Percentiles rank a stretch among this genome's conserved stretches.
Evolutionary conservation across 2,888 invertebrate genomes (phyloP).

Genomic region (Capitulum mitella): DNA sequence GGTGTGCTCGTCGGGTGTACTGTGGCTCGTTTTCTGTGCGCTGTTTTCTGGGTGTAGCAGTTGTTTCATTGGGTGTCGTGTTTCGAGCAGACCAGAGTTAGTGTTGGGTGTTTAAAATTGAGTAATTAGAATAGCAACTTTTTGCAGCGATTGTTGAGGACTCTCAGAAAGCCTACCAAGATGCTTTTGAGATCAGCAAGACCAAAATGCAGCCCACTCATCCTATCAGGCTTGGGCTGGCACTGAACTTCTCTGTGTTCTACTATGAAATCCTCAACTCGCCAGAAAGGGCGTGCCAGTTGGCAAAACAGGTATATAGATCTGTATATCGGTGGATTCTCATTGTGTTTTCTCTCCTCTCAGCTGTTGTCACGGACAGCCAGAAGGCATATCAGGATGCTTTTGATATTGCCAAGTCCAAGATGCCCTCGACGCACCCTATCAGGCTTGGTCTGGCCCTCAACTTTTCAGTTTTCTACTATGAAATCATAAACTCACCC

Average conservation of each 20-base stretch:
- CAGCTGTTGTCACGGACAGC: slow-evolving; percentile 89
- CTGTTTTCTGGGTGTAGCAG: too few relatives aligned
- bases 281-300: slow-evolving; percentile 87
- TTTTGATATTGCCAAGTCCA: slow-evolving; percentile 90
- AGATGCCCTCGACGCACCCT: slow-evolving; percentile 97
- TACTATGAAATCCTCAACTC: slow-evolving; percentile 97
- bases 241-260: slow-evolving; percentile 98
- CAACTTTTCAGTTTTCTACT: slow-evolving; percentile 98
- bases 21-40: too few relatives aligned
- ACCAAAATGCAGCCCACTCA: slow-evolving; percentile 96
- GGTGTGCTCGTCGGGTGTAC: too few relatives aligned
- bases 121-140: too few relatives aligned
- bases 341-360: background rate
- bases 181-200: slow-evolving; percentile 94
- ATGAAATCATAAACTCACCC: slow-evolving; percentile 94
- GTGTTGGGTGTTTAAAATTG: too few relatives aligned
- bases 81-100: too few relatives aligned
- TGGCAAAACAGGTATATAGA: slow-evolving; percentile 75
- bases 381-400: slow-evolving; percentile 95
- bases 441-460: slow-evolving; percentile 96
- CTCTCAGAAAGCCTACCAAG: slow-evolving; percentile 93
- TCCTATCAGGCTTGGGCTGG: slow-evolving; percentile 95
- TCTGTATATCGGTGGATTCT: background rate
- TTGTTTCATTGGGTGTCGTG: too few relatives aligned
- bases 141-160: slow-evolving; percentile 81